Evolutionary conservation across 2,888 invertebrate species (phyloP).

Genomic region (Hedychridium roseum): DNA sequence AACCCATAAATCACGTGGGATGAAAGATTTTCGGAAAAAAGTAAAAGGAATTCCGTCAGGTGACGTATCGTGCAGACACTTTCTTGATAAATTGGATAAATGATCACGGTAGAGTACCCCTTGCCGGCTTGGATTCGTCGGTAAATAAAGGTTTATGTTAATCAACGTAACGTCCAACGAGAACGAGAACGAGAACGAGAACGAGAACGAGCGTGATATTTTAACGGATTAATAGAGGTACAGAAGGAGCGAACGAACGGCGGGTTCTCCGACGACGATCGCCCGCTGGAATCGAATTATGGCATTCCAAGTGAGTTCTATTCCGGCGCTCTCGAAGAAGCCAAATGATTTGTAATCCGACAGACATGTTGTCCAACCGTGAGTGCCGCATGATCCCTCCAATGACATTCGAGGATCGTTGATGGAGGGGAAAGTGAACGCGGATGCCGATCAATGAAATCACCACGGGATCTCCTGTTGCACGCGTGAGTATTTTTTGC

Average conservation of each 20-base stretch:
- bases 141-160: conserved; percentile 48
- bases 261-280: conserved; percentile 19
- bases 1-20: no score
- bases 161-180: conserved; percentile 25
- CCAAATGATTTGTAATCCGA: conserved; percentile 36
- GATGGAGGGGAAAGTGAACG: conserved; percentile 1
- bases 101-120: conserved; percentile 32
- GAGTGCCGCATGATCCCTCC: background rate
- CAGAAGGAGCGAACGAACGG: conserved; percentile 15
- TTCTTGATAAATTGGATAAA: no score
- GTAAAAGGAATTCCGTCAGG: no score
- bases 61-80: no score
- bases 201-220: conserved; percentile 41
- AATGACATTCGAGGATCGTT: background rate
- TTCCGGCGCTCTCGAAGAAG: conserved; percentile 31
- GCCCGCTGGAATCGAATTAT: conserved; percentile 29
- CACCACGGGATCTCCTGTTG: no score
- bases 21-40: no score
- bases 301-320: conserved; percentile 35
- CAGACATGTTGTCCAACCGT: conserved; percentile 3
- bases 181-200: no score
- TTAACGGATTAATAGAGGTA: conserved; percentile 42
- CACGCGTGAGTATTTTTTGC: no score
- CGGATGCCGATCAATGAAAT: background rate
- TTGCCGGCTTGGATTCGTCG: conserved; percentile 36